Conservation (phyloP, 2,113 vertebrate genomes). For the Aleadryas rufinucha region DNA sequence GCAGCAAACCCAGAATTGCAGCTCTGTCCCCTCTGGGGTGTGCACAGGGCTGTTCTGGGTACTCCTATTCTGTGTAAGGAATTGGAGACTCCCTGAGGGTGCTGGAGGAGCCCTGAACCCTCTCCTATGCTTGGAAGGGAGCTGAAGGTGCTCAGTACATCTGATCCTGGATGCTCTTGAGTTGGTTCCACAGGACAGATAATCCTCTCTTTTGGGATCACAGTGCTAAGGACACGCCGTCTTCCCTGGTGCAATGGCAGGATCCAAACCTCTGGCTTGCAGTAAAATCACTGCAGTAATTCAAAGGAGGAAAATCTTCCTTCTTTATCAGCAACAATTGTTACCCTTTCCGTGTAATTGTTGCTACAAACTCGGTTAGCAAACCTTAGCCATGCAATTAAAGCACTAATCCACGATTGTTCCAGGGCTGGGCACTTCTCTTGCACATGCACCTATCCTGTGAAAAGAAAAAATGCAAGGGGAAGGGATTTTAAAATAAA, state of each 20-base stretch:
- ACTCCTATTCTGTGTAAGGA: neutral
- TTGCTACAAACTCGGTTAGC: neutral
- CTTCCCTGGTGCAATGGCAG: neutral
- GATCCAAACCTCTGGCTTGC: neutral
- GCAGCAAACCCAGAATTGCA: neutral
- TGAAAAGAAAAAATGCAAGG: neutral
- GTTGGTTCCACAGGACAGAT: neutral
- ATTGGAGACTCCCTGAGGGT: neutral
- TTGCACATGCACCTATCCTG: neutral
- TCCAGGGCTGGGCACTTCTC: neutral
- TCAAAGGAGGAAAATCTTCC: neutral
- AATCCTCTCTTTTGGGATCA: neutral
- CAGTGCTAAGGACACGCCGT: accelerated
- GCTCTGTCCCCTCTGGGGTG: neutral
- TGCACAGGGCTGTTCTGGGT: neutral
- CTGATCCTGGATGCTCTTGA: neutral
- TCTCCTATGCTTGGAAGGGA: neutral
- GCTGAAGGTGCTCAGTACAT: neutral
- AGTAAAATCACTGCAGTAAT: neutral
- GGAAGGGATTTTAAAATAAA: conserved; percentile 20
- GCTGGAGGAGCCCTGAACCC: neutral
- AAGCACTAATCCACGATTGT: neutral
- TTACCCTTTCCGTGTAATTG: neutral
- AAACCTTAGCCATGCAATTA: neutral
- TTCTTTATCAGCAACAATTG: neutral